These are phyloP conservation scores for Hypothenemus hampei DNA, from an alignment of 1,140 invertebrate species.

Conservation along the genomic window DNA sequence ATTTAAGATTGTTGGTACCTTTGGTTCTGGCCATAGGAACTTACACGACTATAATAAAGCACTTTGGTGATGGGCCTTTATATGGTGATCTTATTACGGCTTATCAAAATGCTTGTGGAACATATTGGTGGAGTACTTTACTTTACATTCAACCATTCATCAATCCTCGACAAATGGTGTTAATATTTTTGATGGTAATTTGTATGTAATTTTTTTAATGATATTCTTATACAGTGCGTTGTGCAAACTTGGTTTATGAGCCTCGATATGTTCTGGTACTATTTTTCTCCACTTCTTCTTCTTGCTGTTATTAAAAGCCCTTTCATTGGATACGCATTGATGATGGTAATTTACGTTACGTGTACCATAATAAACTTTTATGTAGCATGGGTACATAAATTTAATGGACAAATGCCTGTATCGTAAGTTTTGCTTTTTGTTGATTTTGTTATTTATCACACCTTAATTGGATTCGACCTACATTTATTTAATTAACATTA, in stretches of 20 bases:
- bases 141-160: conserved; percentile 45
- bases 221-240: conserved; percentile 49
- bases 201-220: neutral
- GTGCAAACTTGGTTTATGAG: conserved; percentile 62
- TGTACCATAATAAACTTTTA: conserved; percentile 33
- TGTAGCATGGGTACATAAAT: conserved; percentile 33
- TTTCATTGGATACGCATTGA: conserved; percentile 25
- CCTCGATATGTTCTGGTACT: conserved; percentile 59
- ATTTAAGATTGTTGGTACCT: conserved; percentile 45
- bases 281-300: conserved; percentile 52
- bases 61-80: conserved; percentile 43
- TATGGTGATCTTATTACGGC: conserved; percentile 36
- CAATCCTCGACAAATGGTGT: conserved; percentile 35
- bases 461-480: neutral
- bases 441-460: neutral
- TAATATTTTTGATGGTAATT: neutral
- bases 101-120: conserved; percentile 33
- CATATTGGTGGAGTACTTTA: conserved; percentile 47
- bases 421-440: conserved; percentile 17
- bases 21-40: conserved; percentile 43
- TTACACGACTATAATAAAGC: conserved; percentile 40
- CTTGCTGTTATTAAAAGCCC: conserved; percentile 43
- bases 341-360: conserved; percentile 22
- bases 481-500: too few species aligned
- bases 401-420: conserved; percentile 31